Evolutionary conservation across 2,888 invertebrate species (phyloP), one percentile per base, ranked within the genome.

Genomic region (Theodoxus fluviatilis): DNA sequence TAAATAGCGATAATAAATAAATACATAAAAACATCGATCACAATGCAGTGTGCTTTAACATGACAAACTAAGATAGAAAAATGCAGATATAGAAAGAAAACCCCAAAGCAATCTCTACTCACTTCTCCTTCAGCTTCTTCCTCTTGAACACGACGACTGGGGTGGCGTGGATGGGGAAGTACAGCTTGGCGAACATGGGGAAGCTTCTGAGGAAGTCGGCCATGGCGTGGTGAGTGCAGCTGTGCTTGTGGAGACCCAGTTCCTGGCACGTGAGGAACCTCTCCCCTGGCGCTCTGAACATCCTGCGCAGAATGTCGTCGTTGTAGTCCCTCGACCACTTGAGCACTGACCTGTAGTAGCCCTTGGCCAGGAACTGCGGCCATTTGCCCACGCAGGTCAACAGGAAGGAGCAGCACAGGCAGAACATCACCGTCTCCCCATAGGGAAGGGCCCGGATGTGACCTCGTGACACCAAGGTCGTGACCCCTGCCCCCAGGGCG

Each of bases 321-420:
- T 78, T 78, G 68, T 80, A 82, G 69, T 80, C 80, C 35, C 81
- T 73, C 65, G 81, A 80, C 83, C 81, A 82, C 63, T 80, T 81
- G 31, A 81, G 66, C 3, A 82, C 76, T 0, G 83, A 81, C 33
- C 75, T 71, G 72, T 82, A 83, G 68, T 83, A 83, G 9, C 81
- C 80, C 2, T 71, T 71, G 28, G 78, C 75, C 22, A 83, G 73
- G 7, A 80, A 76, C 33, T 78, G 72, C 7, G 83, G 81, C 37
- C 73, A 75, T 0, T 78, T 71, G 12, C 78, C 76, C 0, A 74
- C 76, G 38, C 80, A 80, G 65, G 81, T 79, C 12, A 81, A 75
- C 0, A 82, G 73, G 49, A 79, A 75, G 6, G 79, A 74, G 65
- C 77, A 77, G 35, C 80, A 80, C 31, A 72, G 37, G 66, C 80